Base-by-base conservation (phyloP, 2,797 vertebrate species). In the Enteromius anoplus region DNA sequence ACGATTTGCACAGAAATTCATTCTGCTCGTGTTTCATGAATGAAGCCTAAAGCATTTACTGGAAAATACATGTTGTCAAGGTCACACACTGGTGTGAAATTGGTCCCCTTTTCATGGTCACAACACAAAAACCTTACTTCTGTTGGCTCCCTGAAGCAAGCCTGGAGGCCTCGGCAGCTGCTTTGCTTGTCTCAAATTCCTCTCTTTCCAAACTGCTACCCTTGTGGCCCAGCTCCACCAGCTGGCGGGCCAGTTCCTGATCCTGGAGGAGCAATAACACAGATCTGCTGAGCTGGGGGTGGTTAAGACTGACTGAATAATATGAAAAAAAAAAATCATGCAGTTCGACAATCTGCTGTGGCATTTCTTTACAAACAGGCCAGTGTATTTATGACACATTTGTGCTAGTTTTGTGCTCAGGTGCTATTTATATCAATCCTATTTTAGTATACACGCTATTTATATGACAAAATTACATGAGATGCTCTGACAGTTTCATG, bases 151-250 rank as follows among this genome's bases (percentile, higher is more conserved):
- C 91, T 89, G 91, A 93, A 81, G 92, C 91, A 81, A 92, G 81
- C 21, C 92, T 91, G 32, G 92, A 91, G 69, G 93, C 93, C 83
- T 93, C 93, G 0, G 93, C 94, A 69, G 92, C 93, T 88, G 94
- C 90, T 89, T 95, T 97, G 88, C 88, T 92, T 77, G 93, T 93
- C 91, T 96, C 90, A 66, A 96, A 97, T 83, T 97, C 95, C 89
- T 96, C 93, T 85, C 94, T 94, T 87, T 90, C 96, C 85, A 96
- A 90, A n/a, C 93, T 93, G 15, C 93, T 93, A 70, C 92, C 94
- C 81, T 95, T 90, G 91, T 94, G 93, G 86, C 95, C 95, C 69
- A 93, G 91, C 90, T 97, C 95, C 91, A 96, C 95, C 94, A 96
- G 84, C 92, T 94, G 94, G 85, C 92, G 93, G 37, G 94, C 95